Evolutionary conservation across 2,888 invertebrate species (phyloP), one percentile per base, ranked within the genome.

Genomic region (Odiellus spinosus): DNA sequence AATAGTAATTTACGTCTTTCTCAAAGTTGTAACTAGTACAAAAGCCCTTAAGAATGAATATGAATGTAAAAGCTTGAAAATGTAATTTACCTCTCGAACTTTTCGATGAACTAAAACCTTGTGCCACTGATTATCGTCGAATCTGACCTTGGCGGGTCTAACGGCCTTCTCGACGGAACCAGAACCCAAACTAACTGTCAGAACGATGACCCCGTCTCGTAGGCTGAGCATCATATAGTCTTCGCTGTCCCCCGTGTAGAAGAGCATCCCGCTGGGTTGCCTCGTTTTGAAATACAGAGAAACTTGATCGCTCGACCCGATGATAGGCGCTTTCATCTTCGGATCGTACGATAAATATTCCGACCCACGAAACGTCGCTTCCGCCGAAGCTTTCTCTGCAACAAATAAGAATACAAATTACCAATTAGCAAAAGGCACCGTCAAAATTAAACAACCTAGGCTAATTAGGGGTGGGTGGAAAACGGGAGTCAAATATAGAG

Each of bases 101-200:
- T 83, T 77, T 50, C 93, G 71, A 61, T 85, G 83, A 3, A 93
- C 83, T 46, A 82, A 79, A 46, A 93, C 78, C 67, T 84, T 85
- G 67, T 93, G 93, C 91, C 91, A 93, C 64, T 87, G 85, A 67
- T 91, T 88, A 68, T 93, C 93, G 64, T 93, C 90, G 65, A 93
- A 90, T 43, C 88, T 76, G 21, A 88, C 80, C 67, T 80, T 80
- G 42, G 82, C 77, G 0, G 88, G 87, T 63, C 81, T 85, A 59
- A 88, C 84, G 63, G 48, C 84, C 2, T 57, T 59, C 38, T 61
- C 59, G 32, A 62, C 59, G 1, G 60, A 55, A 6, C 64, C 65
- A 12, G 64, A 63, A 5, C 90, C 85, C 19, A 93, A 72, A 2
- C 86, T 86, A 79, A 91, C 86, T 39, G 83, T 82, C 43, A 91